These are phyloP conservation scores for Eumacrocentrus americanus DNA, from an alignment of 2,888 invertebrate species.

Conservation along the genomic window DNA sequence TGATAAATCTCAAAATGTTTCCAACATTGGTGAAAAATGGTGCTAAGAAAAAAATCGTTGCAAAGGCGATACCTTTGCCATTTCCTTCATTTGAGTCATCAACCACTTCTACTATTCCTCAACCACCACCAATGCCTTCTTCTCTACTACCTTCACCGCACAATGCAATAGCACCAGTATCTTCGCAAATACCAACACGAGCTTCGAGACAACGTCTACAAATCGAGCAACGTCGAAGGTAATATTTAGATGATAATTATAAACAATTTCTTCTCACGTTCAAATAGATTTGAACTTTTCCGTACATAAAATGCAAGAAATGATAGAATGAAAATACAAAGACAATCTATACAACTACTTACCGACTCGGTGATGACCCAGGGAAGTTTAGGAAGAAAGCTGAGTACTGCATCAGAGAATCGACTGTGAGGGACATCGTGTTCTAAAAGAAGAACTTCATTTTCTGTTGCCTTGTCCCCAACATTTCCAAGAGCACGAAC, in stretches of 20 bases:
- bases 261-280: neutral
- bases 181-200: neutral
- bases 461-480: conserved; percentile 95
- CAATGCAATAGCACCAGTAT: conserved; percentile 2
- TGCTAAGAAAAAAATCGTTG: conserved; percentile 6
- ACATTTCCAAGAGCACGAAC: conserved; percentile 90
- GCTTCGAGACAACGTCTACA: neutral
- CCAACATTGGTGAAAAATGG: conserved; percentile 7
- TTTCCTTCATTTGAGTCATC: conserved; percentile 25
- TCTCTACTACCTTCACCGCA: conserved; percentile 20
- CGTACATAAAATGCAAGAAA: neutral
- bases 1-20: conserved; percentile 32
- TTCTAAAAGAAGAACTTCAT: conserved; percentile 93
- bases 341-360: no score
- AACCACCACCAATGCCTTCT: conserved; percentile 35
- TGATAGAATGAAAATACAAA: neutral
- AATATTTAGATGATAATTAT: neutral
- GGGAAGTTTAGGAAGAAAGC: conserved; percentile 86
- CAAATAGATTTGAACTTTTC: neutral
- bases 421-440: conserved; percentile 96
- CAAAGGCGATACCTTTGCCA: conserved; percentile 27
- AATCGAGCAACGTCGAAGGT: neutral
- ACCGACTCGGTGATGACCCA: conserved; percentile 89
- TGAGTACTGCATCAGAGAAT: conserved; percentile 92
- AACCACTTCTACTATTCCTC: conserved; percentile 29